Evolutionary conservation across 2,888 invertebrate genomes (phyloP).

Genomic region (Ennomos quercinarius): DNA sequence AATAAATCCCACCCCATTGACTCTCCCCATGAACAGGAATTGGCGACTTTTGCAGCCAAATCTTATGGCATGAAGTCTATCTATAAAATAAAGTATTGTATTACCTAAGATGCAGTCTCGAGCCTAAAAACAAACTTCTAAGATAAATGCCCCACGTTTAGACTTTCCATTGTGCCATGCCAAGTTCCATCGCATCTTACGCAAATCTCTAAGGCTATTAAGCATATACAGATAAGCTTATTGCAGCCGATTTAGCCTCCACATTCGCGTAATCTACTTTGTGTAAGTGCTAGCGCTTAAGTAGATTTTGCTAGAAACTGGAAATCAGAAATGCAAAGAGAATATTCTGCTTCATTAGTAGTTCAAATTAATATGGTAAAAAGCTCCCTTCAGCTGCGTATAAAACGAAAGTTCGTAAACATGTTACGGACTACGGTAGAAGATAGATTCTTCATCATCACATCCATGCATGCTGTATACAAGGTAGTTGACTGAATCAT

Average conservation of each 20-base stretch:
- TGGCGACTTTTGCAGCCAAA: too few species aligned
- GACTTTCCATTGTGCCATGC: slow-evolving; percentile 38
- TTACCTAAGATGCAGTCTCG: slow-evolving; percentile 1
- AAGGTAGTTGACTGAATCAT: too few species aligned
- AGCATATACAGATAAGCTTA: slow-evolving; percentile 41
- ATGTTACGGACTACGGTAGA: too few species aligned
- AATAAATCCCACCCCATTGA: too few species aligned
- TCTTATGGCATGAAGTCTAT: too few species aligned
- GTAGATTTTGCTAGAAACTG: neutral
- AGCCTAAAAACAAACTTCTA: slow-evolving; percentile 15
- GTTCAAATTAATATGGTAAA: too few species aligned
- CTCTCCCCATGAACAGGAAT: too few species aligned
- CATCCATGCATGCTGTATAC: too few species aligned
- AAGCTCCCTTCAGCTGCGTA: too few species aligned
- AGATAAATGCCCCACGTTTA: slow-evolving; percentile 35
- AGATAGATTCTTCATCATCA: too few species aligned
- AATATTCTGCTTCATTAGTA: too few species aligned
- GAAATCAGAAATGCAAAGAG: neutral
- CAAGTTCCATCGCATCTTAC: slow-evolving; percentile 40
- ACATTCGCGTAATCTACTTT: slow-evolving; percentile 35
- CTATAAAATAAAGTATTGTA: neutral
- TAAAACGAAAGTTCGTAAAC: too few species aligned
- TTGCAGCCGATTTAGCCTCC: slow-evolving; percentile 37
- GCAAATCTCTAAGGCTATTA: slow-evolving; percentile 41
- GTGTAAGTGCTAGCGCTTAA: slow-evolving; percentile 2